phyloP scores from a whole-genome alignment of 2,888 invertebrate species.

The Sminthurinus aureus region DNA sequence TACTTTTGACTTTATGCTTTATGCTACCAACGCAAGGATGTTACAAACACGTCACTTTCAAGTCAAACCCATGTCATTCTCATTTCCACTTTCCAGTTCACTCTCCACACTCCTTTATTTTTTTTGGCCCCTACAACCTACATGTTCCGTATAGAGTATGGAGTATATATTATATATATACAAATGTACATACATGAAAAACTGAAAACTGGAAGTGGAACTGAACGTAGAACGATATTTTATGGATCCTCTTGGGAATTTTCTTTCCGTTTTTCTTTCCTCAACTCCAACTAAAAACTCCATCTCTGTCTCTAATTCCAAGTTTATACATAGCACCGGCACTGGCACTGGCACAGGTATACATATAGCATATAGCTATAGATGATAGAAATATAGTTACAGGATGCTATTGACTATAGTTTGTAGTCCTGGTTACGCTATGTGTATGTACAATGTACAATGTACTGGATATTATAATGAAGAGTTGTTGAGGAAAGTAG shows the following conservation, averaged over 20 bases:
- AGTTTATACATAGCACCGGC: too few species aligned
- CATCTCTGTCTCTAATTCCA: neutral
- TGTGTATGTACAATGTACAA: too few species aligned
- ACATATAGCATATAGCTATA: too few species aligned
- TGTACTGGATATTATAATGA: too few species aligned
- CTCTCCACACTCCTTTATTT: neutral
- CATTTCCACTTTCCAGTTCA: neutral
- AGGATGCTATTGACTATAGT: too few species aligned
- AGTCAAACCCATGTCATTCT: conserved; percentile 29
- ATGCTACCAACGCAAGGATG: too few species aligned
- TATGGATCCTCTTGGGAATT: conserved; percentile 19
- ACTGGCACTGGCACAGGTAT: too few species aligned
- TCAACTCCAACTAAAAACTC: conserved; percentile 1
- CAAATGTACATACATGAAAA: neutral
- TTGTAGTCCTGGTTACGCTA: too few species aligned
- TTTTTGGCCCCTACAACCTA: neutral
- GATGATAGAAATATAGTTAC: too few species aligned
- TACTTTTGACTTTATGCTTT: too few species aligned
- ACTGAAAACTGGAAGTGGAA: neutral
- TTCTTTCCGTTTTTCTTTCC: neutral
- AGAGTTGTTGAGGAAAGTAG: too few species aligned
- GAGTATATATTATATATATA: neutral
- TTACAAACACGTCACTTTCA: neutral
- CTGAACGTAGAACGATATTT: conserved; percentile 21
- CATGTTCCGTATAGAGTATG: neutral